Conservation (phyloP, 2,888 invertebrate genomes). For the Gymnosoma rotundatum region DNA sequence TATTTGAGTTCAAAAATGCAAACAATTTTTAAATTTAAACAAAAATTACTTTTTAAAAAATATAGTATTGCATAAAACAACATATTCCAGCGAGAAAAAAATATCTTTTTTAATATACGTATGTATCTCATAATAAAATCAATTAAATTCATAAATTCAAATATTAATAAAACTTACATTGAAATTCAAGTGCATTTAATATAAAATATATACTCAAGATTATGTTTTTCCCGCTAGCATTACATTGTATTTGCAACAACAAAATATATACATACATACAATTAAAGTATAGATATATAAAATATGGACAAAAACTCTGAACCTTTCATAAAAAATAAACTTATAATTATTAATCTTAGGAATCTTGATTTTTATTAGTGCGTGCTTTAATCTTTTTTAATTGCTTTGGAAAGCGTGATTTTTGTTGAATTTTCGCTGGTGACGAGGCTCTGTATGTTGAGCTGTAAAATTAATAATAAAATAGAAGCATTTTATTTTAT, state of each 20-base stretch:
- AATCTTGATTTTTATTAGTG: slow-evolving; percentile 3
- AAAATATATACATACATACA: neutral
- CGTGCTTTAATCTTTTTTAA: slow-evolving; percentile 49
- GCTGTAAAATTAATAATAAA: slow-evolving; percentile 25
- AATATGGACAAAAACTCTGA: slow-evolving; percentile 19
- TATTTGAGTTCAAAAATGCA: too few relatives aligned
- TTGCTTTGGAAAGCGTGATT: slow-evolving; percentile 21
- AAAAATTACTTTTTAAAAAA: too few relatives aligned
- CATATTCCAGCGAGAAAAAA: slow-evolving; percentile 7
- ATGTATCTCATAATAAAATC: too few relatives aligned
- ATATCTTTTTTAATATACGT: too few relatives aligned
- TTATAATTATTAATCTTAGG: slow-evolving; percentile 21
- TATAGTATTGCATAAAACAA: neutral
- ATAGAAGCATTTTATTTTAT: neutral
- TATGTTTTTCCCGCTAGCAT: neutral
- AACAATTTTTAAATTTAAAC: neutral
- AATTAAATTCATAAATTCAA: too few relatives aligned
- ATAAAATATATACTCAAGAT: too few relatives aligned
- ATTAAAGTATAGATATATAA: slow-evolving; percentile 1
- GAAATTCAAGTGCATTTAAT: too few relatives aligned
- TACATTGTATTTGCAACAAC: neutral
- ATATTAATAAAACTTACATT: too few relatives aligned
- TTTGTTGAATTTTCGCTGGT: neutral
- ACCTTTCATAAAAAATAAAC: slow-evolving; percentile 27
- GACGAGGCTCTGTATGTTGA: slow-evolving; percentile 58